These are phyloP conservation scores for Yoshiicerus persimilis DNA, from an alignment of 1,140 invertebrate genomes.

Conservation along the genomic window DNA sequence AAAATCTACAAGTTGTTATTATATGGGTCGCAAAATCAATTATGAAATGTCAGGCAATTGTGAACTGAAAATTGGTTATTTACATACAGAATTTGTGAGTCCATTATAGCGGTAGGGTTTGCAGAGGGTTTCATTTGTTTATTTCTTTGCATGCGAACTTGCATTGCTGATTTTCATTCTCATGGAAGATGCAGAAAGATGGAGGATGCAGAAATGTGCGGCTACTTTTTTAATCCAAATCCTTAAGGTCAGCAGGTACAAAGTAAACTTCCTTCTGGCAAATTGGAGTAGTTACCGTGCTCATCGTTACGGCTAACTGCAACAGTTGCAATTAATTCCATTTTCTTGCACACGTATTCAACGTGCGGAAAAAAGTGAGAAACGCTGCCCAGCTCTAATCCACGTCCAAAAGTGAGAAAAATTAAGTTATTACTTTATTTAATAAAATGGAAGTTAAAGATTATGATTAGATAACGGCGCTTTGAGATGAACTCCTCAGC, in stretches of 20 bases:
- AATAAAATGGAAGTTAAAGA: neutral
- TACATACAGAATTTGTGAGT: too few relatives aligned
- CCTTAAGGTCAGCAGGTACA: too few relatives aligned
- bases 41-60: too few relatives aligned
- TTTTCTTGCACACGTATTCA: neutral
- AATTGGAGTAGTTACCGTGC: neutral
- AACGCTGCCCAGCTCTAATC: neutral
- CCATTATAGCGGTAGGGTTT: too few relatives aligned
- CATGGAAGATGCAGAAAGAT: neutral
- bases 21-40: too few relatives aligned
- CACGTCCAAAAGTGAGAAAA: neutral
- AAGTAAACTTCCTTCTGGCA: neutral
- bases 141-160: too few relatives aligned
- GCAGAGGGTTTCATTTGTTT: too few relatives aligned
- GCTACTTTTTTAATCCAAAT: too few relatives aligned
- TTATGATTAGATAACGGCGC: neutral
- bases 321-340: neutral
- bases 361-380: neutral
- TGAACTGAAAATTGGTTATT: too few relatives aligned
- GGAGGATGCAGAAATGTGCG: too few relatives aligned
- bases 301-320: neutral
- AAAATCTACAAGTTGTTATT: too few relatives aligned
- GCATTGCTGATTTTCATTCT: too few relatives aligned
- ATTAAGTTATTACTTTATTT: slow-evolving; percentile 5
- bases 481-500: neutral